phyloP scores from a whole-genome alignment of 2,113 vertebrate species.

The Leptosomus discolor region DNA sequence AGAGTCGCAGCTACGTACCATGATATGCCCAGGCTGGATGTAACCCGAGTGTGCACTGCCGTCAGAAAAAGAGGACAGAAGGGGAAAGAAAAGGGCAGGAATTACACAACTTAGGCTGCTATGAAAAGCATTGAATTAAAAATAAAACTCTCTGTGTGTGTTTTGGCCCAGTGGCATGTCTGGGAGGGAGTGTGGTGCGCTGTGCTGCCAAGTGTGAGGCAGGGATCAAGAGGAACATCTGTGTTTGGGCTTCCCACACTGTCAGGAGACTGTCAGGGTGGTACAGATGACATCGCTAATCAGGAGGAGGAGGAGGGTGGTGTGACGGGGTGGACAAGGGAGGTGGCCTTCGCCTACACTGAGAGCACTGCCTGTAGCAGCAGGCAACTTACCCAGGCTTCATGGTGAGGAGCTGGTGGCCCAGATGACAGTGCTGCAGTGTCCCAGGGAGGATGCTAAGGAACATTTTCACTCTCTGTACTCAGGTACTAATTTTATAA shows the following conservation, averaged over 20 bases:
- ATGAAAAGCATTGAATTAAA: background rate
- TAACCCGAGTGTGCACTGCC: background rate
- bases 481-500: background rate
- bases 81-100: background rate
- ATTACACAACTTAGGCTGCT: background rate
- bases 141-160: background rate
- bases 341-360: background rate
- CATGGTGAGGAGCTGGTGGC: background rate
- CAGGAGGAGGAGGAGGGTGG: background rate
- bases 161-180: background rate
- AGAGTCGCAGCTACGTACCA: background rate
- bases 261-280: background rate
- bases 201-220: background rate
- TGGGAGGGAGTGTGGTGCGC: fast-evolving
- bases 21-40: background rate
- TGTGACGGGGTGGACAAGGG: background rate
- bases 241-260: background rate
- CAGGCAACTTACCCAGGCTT: too few species aligned
- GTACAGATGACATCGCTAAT: background rate
- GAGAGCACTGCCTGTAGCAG: background rate
- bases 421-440: background rate
- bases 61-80: background rate
- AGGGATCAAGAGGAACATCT: background rate
- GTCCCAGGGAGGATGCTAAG: background rate
- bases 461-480: background rate